Evolutionary conservation across 64 coral and sea anemone genomes (phyloP), one percentile per base, ranked within the genome.

Genomic region (Anthopleura sola): DNA sequence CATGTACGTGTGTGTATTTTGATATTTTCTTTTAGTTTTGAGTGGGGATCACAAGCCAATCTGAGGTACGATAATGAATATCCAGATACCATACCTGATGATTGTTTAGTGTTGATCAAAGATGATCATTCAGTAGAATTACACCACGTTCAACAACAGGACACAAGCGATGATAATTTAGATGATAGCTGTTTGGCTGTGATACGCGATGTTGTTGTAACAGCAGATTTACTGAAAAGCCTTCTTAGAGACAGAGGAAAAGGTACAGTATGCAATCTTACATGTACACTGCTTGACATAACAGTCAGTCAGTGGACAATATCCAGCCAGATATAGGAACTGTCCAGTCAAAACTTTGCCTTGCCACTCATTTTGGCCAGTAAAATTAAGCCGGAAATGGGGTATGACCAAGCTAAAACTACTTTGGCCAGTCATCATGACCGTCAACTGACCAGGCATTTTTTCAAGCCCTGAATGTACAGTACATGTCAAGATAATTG

Each of bases 161-260:
- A 1, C 6, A 36, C 82, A 55, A 81, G 19, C 48, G 78, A 81
- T 36, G 76, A 79, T 58, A 49, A 32, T 3, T 55, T 60, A n/a
- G 49, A 56, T 49, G 50, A 83, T 21, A 9, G 20, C 32, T 37
- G 37, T 37, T 77, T 60, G 14, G 49, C 3, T 56, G 49, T 83
- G 29, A 54, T 38, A 23, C 90, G 87, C 68, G 80, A 89, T 90
- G 90, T 86, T 87, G 75, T 82, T 33, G 86, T 90, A 55, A 82
- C 77, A 79, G 75, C 46, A 84, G 94, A 97, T 5, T 48, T 92
- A 53, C 36, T 97, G 19, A 97, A 92, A 81, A 83, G 89, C 23
- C 78, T 95, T 26, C 81, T 97, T 37, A 82, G 75, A 29, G 90
- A 97, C 36, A 90, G 90, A 92, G 94, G 94, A 44, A 97, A 97